phyloP scores from a whole-genome alignment of 2,113 vertebrate genomes.

The Sylvietta virens region DNA sequence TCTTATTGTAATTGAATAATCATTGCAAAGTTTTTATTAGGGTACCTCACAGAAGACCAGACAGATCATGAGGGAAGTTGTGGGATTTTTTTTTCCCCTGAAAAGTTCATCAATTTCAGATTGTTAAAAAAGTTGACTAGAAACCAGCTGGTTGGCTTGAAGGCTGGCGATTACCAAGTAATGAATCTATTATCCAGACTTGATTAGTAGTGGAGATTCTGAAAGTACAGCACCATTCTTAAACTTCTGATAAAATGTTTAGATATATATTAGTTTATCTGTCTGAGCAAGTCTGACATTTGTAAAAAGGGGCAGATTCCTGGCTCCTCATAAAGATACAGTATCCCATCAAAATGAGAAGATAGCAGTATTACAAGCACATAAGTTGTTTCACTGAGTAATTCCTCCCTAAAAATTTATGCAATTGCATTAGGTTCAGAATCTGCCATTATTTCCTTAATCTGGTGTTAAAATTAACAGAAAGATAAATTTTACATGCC shows the following conservation, averaged over 20 bases:
- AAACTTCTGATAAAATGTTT: not conserved
- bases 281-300: not conserved
- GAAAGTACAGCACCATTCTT: not conserved
- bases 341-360: not conserved
- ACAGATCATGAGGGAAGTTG: not conserved
- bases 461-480: not conserved
- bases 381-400: not conserved
- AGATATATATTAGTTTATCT: not conserved
- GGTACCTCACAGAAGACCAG: not conserved
- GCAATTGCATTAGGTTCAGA: not conserved
- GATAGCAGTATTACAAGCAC: not conserved
- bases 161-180: not conserved
- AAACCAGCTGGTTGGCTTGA: not conserved
- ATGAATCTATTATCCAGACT: not conserved
- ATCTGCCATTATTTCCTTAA: not conserved
- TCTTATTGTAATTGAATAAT: not conserved
- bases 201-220: not conserved
- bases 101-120: not conserved
- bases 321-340: not conserved
- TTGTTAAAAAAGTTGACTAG: not conserved
- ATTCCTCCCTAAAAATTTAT: not conserved
- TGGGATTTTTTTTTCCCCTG: fast-evolving
- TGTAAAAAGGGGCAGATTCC: not conserved
- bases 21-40: not conserved
- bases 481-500: not conserved